Conservation (phyloP, 2,113 vertebrate genomes). For the Maccullochella peelii region DNA sequence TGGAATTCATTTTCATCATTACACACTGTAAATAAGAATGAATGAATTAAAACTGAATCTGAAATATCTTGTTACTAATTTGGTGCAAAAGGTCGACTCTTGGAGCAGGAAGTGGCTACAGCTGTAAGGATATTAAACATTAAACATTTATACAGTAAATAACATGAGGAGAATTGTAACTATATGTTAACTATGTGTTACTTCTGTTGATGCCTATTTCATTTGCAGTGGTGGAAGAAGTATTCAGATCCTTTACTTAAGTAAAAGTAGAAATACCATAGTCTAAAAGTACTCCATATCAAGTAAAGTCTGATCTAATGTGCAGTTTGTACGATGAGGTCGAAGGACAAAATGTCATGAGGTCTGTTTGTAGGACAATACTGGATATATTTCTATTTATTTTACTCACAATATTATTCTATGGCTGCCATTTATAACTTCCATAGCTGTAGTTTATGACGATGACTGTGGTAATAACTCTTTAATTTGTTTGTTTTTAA, state of each 20-base stretch:
- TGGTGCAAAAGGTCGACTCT: neutral
- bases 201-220: neutral
- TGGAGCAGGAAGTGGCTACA: neutral
- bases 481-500: conserved; percentile 42
- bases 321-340: neutral
- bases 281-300: no score
- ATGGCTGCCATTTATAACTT: conserved; percentile 8
- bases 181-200: no score
- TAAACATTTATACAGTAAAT: no score
- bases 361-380: neutral
- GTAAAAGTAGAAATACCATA: neutral
- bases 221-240: neutral
- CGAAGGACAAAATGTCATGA: neutral
- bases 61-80: neutral
- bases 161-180: no score
- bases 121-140: neutral
- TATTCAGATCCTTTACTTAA: neutral
- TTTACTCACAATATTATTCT: neutral
- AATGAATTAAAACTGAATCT: neutral
- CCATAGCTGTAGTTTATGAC: conserved; percentile 10
- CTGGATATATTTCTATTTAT: neutral
- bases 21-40: neutral
- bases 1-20: neutral
- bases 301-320: no score
- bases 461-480: neutral